phyloP scores from a whole-genome alignment of 64 coral and sea anemone species.

The Actinia equina region DNA sequence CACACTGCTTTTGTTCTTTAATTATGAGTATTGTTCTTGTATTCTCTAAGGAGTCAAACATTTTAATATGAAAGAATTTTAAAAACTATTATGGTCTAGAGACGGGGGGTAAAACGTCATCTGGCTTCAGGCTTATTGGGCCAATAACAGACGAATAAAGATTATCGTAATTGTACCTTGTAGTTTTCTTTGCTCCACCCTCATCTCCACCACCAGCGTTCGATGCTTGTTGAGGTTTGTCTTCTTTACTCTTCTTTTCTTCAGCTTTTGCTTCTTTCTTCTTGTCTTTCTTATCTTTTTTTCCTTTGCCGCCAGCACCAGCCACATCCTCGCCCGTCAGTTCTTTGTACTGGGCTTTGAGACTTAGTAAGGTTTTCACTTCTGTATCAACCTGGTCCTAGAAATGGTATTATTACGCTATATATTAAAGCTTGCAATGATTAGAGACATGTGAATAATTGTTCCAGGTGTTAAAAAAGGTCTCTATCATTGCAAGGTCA shows the following conservation, averaged over 20 bases:
- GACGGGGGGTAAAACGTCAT: no score
- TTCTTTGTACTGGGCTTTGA: slow-evolving; percentile 65
- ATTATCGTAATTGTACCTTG: slow-evolving; percentile 36
- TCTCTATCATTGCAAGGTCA: no score
- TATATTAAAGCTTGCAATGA: no score
- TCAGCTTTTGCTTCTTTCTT: slow-evolving; percentile 51
- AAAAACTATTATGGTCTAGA: no score
- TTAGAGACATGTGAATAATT: no score
- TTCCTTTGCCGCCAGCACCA: slow-evolving; percentile 20
- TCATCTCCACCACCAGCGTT: slow-evolving; percentile 31
- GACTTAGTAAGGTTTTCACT: slow-evolving; percentile 47
- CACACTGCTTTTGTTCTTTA: no score
- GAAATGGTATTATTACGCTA: background rate
- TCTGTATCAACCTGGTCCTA: slow-evolving; percentile 58
- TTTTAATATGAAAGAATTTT: no score
- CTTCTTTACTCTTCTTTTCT: slow-evolving; percentile 55
- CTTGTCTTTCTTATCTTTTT: slow-evolving; percentile 60
- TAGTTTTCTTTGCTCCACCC: slow-evolving; percentile 67
- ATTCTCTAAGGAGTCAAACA: no score
- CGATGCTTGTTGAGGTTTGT: slow-evolving; percentile 29
- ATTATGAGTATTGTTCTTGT: no score
- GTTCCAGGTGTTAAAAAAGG: no score
- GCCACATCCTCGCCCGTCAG: slow-evolving; percentile 51
- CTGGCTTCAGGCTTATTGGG: no score
- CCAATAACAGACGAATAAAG: no score